Evolutionary conservation across 2,888 invertebrate genomes (phyloP).

Genomic region (Chrysomela aeneicollis): DNA sequence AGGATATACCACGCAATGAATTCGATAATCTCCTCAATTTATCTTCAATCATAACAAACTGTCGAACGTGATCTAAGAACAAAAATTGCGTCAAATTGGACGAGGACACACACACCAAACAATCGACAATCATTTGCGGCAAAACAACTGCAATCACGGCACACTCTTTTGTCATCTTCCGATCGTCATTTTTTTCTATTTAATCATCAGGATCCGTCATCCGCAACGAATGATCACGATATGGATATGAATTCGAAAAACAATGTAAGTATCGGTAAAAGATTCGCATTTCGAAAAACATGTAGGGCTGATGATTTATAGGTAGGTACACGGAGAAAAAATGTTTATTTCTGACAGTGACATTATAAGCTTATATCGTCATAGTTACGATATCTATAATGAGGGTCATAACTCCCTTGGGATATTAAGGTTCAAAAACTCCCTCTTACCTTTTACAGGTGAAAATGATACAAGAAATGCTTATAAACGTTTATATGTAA

Average conservation of each 20-base stretch:
- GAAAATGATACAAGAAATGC: no score
- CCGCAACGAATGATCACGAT: conserved; percentile 41
- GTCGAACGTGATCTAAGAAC: conserved; percentile 19
- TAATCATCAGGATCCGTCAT: conserved; percentile 49
- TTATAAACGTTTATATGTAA: no score
- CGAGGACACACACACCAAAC: conserved; percentile 3
- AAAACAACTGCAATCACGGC: conserved; percentile 29
- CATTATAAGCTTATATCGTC: no score
- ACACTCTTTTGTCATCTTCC: conserved; percentile 42
- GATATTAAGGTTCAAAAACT: no score
- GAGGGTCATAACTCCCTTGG: no score
- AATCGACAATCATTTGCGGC: conserved; percentile 38
- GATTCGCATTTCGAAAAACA: no score
- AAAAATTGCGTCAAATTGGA: conserved; percentile 10
- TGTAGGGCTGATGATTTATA: no score
- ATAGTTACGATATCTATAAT: no score
- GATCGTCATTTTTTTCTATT: conserved; percentile 43
- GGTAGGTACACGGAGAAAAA: no score
- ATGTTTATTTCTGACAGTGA: no score
- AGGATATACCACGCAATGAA: not conserved
- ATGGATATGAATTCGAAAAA: conserved; percentile 48
- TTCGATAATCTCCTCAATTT: not conserved
- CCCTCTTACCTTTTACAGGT: no score
- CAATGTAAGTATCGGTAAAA: conserved; percentile 31
- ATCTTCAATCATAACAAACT: not conserved